Base-by-base conservation (phyloP, 92 coral and sea anemone species). In the Zoanthus gigantus region DNA sequence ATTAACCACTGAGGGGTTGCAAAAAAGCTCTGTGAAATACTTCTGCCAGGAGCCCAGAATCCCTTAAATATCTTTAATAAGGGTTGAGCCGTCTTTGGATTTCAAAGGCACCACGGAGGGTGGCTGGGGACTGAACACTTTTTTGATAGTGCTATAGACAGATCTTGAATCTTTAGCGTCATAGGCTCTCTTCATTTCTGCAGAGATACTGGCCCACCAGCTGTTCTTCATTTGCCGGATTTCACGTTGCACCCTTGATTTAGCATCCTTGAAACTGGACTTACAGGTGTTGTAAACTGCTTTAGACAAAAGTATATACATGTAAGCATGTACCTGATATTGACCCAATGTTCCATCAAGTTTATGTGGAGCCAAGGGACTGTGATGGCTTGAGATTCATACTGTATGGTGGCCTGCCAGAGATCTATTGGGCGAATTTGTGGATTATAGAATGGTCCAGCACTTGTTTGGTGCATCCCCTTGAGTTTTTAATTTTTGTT, bases 1-100 rank as follows among this genome's bases (percentile, higher is more conserved):
- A 85, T 73, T 67, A 74, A n/a, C 14, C 17, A 65, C 80, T 50
- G 81, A 84, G 14, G 88, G 82, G 42, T 73, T 85, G 57, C 32
- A 61, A 17, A 85, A 85, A 16, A 85, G 82, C 2, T 73, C 82
- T 73, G 88, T 57, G 9, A 76, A 76, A 17, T 76, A 66, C 52
- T 50, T 66, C 50, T 65, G 50, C 81, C 81, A 76, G n/a, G 65
- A 46, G 52, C 42, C 81, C 81, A 76, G 50, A 66, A 76, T 76
- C 23, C 81, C 47, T 74, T 5, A 6, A 50, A 46, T 66, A 29
- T 76, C 67, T 53, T 50, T 76, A 66, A 76, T 76, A 66, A 53
- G 66, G 81, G 52, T 66, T 4, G 65, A 76, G 3, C 67, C 81
- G 16, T 76, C 67, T 18, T 76, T 76, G 18, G 81, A 76, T 2